These are phyloP conservation scores for Geodia barretti DNA, from an alignment of 37 sponge, comb jelly and placozoan genomes.

Conservation along the genomic window DNA sequence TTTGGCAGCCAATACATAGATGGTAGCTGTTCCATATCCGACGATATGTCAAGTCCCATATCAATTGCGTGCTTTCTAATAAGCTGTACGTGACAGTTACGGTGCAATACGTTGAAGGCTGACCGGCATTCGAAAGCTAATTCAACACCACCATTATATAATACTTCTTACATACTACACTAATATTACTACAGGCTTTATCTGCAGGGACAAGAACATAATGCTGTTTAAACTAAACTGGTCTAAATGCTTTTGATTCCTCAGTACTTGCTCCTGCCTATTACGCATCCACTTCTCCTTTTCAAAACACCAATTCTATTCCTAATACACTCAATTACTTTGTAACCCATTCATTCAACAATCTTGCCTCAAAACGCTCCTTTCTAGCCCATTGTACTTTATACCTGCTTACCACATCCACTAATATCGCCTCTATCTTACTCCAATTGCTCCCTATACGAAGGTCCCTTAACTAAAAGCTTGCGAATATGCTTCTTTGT, in stretches of 20 bases:
- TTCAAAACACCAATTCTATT: background rate
- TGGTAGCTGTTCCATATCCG: background rate
- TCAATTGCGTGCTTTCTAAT: background rate
- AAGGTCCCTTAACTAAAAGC: background rate
- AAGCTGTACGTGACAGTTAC: too few species aligned
- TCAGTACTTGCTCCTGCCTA: background rate
- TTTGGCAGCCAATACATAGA: background rate
- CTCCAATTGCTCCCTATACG: background rate
- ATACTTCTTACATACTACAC: background rate
- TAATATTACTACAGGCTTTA: background rate
- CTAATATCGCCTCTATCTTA: background rate
- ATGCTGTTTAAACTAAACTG: too few species aligned
- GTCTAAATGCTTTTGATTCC: background rate
- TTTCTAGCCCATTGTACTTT: background rate
- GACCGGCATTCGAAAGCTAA: too few species aligned
- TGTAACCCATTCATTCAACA: background rate
- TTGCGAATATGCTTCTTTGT: background rate
- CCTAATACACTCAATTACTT: background rate
- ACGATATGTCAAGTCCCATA: too few species aligned
- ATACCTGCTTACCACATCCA: background rate
- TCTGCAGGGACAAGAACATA: background rate
- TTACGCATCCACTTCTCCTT: too few species aligned
- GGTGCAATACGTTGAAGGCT: too few species aligned
- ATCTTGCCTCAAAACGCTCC: background rate
- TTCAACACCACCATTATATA: background rate